phyloP scores from a whole-genome alignment of 2,113 vertebrate genomes.

The Coryphaenoides rupestris region DNA sequence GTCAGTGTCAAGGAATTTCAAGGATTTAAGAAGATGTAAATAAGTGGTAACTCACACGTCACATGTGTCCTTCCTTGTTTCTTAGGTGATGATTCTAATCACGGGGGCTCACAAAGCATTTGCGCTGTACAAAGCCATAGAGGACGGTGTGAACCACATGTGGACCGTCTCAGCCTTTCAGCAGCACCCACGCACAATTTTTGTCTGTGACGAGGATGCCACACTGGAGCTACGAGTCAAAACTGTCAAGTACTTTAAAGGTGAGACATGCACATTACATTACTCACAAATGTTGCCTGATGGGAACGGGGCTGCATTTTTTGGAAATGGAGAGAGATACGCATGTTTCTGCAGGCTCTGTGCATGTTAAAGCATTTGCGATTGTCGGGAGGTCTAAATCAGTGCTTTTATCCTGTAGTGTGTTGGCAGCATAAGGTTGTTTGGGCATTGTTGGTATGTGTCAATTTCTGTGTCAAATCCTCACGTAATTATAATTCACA shows the following conservation, averaged over 20 bases:
- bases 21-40: too few relatives aligned
- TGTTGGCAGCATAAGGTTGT: neutral
- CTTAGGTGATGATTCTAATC: conserved; percentile 94
- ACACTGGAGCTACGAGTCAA: conserved; percentile 91
- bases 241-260: conserved; percentile 94
- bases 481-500: neutral
- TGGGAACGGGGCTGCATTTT: too few relatives aligned
- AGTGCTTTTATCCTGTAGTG: neutral
- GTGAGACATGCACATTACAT: conserved; percentile 53
- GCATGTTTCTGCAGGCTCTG: too few relatives aligned
- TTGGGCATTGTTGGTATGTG: neutral
- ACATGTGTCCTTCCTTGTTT: conserved; percentile 1
- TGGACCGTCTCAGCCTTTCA: conserved; percentile 97
- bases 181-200: conserved; percentile 86
- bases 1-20: too few relatives aligned
- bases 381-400: neutral
- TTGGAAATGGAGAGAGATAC: too few relatives aligned
- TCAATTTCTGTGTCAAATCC: neutral
- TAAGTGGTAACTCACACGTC: too few relatives aligned
- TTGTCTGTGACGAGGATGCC: conserved; percentile 92
- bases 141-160: conserved; percentile 95
- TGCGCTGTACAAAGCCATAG: conserved; percentile 92
- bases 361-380: too few relatives aligned
- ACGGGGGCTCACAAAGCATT: conserved; percentile 94
- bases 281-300: neutral